Percentiles rank a stretch among this genome's conserved stretches.
phyloP scores from a whole-genome alignment of 2,113 vertebrate genomes.

The Ciconia boyciana region DNA sequence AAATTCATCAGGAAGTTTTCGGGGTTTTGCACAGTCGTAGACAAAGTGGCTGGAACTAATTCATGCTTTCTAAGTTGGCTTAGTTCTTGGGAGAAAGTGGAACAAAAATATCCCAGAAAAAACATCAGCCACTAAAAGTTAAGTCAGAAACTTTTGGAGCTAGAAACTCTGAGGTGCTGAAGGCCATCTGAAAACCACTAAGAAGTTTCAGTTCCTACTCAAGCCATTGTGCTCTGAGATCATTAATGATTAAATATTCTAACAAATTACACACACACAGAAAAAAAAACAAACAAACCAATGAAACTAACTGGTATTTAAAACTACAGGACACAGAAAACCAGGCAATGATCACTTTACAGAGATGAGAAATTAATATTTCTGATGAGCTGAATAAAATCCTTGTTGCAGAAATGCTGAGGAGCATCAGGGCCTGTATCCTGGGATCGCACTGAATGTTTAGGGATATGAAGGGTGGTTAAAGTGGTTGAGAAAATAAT shows the following conservation, averaged over 20 bases:
- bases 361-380: not conserved
- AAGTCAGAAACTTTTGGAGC: not conserved
- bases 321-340: not conserved
- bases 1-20: not conserved
- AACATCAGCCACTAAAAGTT: not conserved
- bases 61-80: not conserved
- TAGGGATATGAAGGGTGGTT: not conserved
- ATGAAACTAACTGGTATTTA: not conserved
- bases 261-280: not conserved
- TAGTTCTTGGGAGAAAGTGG: not conserved
- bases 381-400: not conserved
- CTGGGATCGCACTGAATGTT: not conserved
- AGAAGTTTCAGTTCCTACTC: not conserved
- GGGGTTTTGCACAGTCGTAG: not conserved
- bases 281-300: not conserved
- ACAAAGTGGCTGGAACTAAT: not conserved
- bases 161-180: not conserved
- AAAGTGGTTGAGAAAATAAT: not conserved
- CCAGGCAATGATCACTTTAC: not conserved
- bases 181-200: not conserved
- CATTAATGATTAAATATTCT: not conserved
- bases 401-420: not conserved
- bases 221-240: not conserved
- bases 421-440: not conserved
- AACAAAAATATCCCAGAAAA: not conserved